phyloP scores from a whole-genome alignment of 2,888 invertebrate genomes.

The Podotricha telesiphe region DNA sequence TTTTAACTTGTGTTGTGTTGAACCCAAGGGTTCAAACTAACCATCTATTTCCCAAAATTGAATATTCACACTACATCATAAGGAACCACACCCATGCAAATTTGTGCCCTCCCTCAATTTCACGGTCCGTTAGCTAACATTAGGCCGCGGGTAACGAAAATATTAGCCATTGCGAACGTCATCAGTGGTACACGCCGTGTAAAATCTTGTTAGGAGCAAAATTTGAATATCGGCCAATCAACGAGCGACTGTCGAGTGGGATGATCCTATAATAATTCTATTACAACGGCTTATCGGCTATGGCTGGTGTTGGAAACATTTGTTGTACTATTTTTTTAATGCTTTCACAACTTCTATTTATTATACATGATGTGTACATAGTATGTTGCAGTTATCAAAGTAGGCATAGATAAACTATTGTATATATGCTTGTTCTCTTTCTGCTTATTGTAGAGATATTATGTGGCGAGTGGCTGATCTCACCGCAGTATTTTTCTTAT shows the following conservation, averaged over 20 bases:
- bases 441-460: no score
- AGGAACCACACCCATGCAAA: conserved; percentile 43
- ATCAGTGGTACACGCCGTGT: conserved; percentile 67
- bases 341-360: background rate
- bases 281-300: conserved; percentile 57
- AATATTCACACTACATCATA: conserved; percentile 10
- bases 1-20: no score
- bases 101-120: conserved; percentile 64
- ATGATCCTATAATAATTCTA: conserved; percentile 68
- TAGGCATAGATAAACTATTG: background rate
- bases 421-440: no score
- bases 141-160: conserved; percentile 67
- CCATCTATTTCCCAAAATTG: background rate
- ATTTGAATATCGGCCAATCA: conserved; percentile 83
- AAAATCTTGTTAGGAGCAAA: conserved; percentile 69
- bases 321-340: conserved; percentile 13
- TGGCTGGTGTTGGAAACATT: conserved; percentile 51
- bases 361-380: background rate
- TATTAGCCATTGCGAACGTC: conserved; percentile 76
- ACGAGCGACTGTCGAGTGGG: conserved; percentile 62
- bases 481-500: no score
- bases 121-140: conserved; percentile 63
- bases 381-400: background rate
- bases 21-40: background rate
- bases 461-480: no score